These are phyloP conservation scores for Dynastes hyllus DNA, from an alignment of 2,888 invertebrate genomes.

Conservation along the genomic window DNA sequence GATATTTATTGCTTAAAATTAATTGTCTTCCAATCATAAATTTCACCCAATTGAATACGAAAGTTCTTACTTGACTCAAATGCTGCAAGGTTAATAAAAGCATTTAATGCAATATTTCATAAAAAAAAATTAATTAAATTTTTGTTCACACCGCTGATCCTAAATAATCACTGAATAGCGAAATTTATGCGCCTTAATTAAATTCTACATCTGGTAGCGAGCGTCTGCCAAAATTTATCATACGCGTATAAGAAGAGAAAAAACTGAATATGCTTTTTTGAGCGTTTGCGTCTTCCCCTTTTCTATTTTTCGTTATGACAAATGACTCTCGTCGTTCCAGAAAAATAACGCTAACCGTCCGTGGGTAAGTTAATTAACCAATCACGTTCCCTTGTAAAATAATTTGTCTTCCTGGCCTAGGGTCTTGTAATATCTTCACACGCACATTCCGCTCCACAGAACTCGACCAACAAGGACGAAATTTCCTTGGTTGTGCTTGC, in stretches of 20 bases:
- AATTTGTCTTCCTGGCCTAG: conserved; percentile 38
- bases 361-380: conserved; percentile 43
- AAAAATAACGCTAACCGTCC: conserved; percentile 32
- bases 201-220: background rate
- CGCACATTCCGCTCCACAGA: conserved; percentile 8
- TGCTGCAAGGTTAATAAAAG: too few relatives aligned
- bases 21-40: too few relatives aligned
- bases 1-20: too few relatives aligned
- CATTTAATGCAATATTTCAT: too few relatives aligned
- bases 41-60: too few relatives aligned
- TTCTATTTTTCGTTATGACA: conserved; percentile 40
- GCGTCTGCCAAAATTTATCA: conserved; percentile 17
- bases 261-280: conserved; percentile 10
- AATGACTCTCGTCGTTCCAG: conserved; percentile 21
- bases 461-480: conserved; percentile 6
- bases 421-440: conserved; percentile 7
- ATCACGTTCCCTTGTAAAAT: conserved; percentile 42
- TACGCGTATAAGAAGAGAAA: background rate
- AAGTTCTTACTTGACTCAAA: too few relatives aligned
- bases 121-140: too few relatives aligned
- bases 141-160: background rate
- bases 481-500: background rate
- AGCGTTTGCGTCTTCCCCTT: background rate
- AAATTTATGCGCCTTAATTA: conserved; percentile 20
- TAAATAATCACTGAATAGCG: background rate